Evolutionary conservation across 2,113 vertebrate species (phyloP).

Genomic region (Gopherus evgoodei): DNA sequence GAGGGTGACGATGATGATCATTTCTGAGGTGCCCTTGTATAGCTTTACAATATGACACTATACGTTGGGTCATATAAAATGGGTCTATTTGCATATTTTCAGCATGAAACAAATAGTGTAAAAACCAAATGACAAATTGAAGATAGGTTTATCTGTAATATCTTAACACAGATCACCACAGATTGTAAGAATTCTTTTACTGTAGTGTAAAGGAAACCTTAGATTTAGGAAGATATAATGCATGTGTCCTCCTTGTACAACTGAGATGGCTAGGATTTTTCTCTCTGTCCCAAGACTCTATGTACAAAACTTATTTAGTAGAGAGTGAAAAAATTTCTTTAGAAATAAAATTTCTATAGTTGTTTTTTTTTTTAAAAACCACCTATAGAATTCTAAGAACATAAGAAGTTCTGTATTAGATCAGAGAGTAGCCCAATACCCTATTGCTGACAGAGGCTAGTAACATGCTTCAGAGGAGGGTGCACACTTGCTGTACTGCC

Average conservation of each 20-base stretch:
- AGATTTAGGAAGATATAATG: not conserved
- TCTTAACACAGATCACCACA: not conserved
- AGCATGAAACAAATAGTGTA: not conserved
- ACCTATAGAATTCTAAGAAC: not conserved
- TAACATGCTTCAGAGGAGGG: not conserved
- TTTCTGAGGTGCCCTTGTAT: not conserved
- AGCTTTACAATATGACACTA: not conserved
- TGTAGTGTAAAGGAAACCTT: not conserved
- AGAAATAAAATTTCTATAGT: not conserved
- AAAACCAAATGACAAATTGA: not conserved
- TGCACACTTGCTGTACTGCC: not conserved
- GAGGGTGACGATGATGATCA: not conserved
- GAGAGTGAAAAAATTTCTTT: not conserved
- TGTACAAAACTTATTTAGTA: not conserved
- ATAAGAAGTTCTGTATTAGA: not conserved
- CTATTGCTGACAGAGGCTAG: not conserved
- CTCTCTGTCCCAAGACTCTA: not conserved
- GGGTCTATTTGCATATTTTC: not conserved
- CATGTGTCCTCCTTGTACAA: not conserved
- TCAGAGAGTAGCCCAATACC: not conserved
- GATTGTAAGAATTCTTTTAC: not conserved
- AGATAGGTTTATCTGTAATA: not conserved
- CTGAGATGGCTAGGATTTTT: not conserved
- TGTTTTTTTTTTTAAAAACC: not conserved
- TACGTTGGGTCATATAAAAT: not conserved